Conservation (phyloP, 2,888 invertebrate genomes). For the Eupithecia insigniata region DNA sequence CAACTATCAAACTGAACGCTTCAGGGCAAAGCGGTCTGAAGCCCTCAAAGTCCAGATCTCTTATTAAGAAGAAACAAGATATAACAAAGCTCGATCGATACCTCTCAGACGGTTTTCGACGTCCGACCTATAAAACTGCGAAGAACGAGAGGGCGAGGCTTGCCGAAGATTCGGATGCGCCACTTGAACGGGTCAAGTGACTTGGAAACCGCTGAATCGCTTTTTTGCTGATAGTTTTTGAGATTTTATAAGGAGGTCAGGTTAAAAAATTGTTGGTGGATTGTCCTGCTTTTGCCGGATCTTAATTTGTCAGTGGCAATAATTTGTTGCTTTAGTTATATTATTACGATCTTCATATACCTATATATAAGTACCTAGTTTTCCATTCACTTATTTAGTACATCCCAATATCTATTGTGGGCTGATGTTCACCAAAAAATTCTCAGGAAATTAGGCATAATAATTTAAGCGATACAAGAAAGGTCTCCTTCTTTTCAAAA, state of each 20-base stretch:
- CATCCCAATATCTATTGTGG: too few species aligned
- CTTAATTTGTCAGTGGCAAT: not conserved
- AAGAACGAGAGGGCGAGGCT: constrained; percentile 51
- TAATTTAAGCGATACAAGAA: too few species aligned
- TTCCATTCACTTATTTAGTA: too few species aligned
- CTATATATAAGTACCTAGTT: too few species aligned
- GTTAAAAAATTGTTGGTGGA: not conserved
- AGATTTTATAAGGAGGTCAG: constrained; percentile 6
- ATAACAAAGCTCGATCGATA: constrained; percentile 51
- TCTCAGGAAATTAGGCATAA: too few species aligned
- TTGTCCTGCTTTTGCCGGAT: not conserved
- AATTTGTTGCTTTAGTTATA: not conserved
- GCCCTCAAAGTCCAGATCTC: constrained; percentile 26
- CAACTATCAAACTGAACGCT: not conserved
- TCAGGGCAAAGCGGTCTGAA: constrained; percentile 4
- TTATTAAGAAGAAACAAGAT: constrained; percentile 39
- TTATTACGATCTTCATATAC: not conserved
- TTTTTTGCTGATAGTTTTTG: not conserved
- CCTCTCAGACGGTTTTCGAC: constrained; percentile 46
- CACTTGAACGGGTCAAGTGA: constrained; percentile 25
- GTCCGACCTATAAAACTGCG: constrained; percentile 71
- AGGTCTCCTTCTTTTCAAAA: too few species aligned
- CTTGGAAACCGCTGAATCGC: constrained; percentile 19
- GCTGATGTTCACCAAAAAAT: too few species aligned
- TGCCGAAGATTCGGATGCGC: constrained; percentile 45